phyloP scores from a whole-genome alignment of 2,888 invertebrate genomes.

The Idaea biselata region DNA sequence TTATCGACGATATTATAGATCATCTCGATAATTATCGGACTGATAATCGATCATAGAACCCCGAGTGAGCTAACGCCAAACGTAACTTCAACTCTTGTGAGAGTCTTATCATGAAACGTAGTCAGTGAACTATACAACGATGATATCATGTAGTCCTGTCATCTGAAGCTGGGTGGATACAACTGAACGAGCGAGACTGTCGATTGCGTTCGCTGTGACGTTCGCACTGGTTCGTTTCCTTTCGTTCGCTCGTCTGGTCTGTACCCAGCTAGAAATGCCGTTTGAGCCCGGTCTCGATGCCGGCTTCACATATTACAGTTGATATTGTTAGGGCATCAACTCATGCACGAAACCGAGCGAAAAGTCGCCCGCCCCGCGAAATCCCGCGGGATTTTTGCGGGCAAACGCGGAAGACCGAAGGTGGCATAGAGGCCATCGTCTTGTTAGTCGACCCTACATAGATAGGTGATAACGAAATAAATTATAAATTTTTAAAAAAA shows the following conservation, averaged over 20 bases:
- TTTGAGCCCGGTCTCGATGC: not conserved
- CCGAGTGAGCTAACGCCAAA: not conserved
- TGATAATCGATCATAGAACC: not conserved
- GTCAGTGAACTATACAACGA: not conserved
- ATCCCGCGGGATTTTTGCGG: not conserved
- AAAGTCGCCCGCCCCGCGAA: not conserved
- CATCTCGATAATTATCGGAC: not conserved
- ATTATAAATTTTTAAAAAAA: slow-evolving; percentile 75
- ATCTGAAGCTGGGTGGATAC: not conserved
- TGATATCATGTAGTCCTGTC: not conserved
- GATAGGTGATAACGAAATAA: slow-evolving; percentile 79
- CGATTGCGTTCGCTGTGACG: no score
- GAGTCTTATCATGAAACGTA: not conserved
- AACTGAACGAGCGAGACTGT: no score
- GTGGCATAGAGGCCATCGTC: slow-evolving; percentile 33
- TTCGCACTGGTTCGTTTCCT: no score
- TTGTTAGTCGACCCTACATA: slow-evolving; percentile 66
- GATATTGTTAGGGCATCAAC: slow-evolving; percentile 12
- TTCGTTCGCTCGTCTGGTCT: no score
- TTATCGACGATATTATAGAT: not conserved
- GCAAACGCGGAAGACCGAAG: slow-evolving; percentile 16
- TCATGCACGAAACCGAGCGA: slow-evolving; percentile 15
- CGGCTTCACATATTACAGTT: not conserved
- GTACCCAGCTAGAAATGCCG: not conserved
- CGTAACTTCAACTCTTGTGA: not conserved